Conservation (phyloP, 2,113 vertebrate species). For the Arizona elegans region DNA sequence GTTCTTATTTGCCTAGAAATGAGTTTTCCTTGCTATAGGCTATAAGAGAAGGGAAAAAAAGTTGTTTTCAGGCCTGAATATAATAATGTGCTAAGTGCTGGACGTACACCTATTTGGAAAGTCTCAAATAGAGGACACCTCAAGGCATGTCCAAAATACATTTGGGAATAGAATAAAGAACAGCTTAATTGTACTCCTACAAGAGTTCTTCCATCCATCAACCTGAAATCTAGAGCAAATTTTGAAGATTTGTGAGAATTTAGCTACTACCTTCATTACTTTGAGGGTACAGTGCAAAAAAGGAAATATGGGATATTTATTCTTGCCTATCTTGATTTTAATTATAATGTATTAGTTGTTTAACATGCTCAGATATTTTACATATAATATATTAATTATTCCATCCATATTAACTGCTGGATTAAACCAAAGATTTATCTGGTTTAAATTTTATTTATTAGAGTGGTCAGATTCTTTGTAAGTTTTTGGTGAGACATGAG, state of each 20-base stretch:
- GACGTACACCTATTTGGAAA: not conserved
- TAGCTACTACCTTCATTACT: not conserved
- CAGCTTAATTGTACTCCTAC: not conserved
- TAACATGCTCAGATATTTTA: not conserved
- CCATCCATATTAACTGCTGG: not conserved
- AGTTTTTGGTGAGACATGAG: not conserved
- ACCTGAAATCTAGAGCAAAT: not conserved
- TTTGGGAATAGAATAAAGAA: not conserved
- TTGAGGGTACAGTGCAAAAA: not conserved
- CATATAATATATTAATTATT: not conserved
- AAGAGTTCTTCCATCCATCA: not conserved
- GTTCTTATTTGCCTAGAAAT: not conserved
- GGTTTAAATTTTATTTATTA: not conserved
- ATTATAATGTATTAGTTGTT: not conserved
- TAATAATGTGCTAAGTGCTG: not conserved
- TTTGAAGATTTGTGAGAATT: not conserved
- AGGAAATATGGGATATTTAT: not conserved
- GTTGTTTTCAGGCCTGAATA: not conserved
- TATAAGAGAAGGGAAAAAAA: not conserved
- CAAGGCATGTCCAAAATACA: not conserved
- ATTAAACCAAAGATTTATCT: not conserved
- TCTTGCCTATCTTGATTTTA: not conserved
- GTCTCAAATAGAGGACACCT: not conserved
- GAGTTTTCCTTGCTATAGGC: not conserved
- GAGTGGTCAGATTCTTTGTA: not conserved